These are phyloP conservation scores for Microcebus lehilahytsara DNA, from an alignment of 2,113 vertebrate genomes.

Conservation along the genomic window DNA sequence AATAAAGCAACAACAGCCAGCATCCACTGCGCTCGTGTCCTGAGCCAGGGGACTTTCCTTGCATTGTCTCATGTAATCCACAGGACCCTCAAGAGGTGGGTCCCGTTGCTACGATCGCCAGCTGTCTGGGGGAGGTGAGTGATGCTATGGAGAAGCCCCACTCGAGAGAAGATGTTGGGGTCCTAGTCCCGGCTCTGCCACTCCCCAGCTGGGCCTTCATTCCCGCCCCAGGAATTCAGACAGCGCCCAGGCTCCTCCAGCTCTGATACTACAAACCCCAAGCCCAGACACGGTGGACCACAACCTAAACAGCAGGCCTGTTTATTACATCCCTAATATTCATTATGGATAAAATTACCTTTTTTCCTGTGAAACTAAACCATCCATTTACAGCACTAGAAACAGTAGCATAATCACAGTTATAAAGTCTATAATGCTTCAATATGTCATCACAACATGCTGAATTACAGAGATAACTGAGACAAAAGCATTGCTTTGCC, in stretches of 20 bases:
- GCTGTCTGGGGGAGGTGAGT: background rate
- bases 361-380: background rate
- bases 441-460: background rate
- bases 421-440: background rate
- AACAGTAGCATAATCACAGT: background rate
- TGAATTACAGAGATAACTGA: constrained; percentile 35
- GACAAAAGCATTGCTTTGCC: background rate
- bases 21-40: background rate
- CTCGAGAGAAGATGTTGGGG: background rate
- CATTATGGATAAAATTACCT: background rate
- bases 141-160: no score
- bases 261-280: background rate
- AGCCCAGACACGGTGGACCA: background rate
- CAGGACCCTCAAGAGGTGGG: background rate
- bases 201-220: background rate
- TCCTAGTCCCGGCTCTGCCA: background rate
- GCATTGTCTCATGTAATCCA: background rate
- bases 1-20: accelerated
- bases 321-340: background rate
- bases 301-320: background rate
- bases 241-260: background rate
- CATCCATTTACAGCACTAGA: background rate
- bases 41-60: background rate
- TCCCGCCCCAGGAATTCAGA: background rate
- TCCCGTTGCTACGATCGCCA: background rate